Conservation (phyloP, 2,888 invertebrate species). For the Ethmia dodecea region DNA sequence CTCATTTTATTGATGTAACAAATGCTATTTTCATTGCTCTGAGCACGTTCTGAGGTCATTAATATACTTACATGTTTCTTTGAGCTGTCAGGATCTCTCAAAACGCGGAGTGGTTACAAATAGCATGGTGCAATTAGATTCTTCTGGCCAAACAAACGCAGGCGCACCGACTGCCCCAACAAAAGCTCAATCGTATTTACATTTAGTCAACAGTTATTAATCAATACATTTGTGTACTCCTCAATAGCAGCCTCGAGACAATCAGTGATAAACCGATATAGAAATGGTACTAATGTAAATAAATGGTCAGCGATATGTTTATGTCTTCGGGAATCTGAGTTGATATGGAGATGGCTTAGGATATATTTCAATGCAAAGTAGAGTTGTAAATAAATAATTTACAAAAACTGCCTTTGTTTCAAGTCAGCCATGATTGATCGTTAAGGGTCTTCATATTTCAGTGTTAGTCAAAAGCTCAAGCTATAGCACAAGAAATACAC, state of each 20-base stretch:
- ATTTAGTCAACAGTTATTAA: slow-evolving; percentile 61
- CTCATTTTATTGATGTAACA: slow-evolving; percentile 3
- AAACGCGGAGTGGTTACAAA: slow-evolving; percentile 10
- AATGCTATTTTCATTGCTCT: slow-evolving; percentile 29
- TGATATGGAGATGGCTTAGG: slow-evolving; percentile 33
- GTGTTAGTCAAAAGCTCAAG: too few species aligned
- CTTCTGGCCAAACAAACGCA: slow-evolving; percentile 37
- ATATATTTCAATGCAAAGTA: slow-evolving; percentile 32
- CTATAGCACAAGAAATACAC: too few species aligned
- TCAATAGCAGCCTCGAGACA: slow-evolving; percentile 57
- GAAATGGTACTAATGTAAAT: slow-evolving; percentile 75
- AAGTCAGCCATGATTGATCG: too few species aligned
- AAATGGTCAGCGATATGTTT: slow-evolving; percentile 70
- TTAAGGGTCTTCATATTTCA: too few species aligned
- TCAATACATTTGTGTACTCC: slow-evolving; percentile 46
- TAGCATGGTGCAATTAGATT: slow-evolving; percentile 25
- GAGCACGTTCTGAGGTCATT: slow-evolving; percentile 20
- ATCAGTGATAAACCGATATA: slow-evolving; percentile 72
- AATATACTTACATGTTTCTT: slow-evolving; percentile 23
- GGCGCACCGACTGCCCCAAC: slow-evolving; percentile 30
- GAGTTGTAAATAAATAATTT: too few species aligned
- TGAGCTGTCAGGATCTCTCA: slow-evolving; percentile 30
- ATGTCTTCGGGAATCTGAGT: slow-evolving; percentile 37
- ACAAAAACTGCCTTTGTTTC: too few species aligned
- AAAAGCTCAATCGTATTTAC: slow-evolving; percentile 67